These are phyloP conservation scores for Mechanitis messenoides DNA, from an alignment of 2,888 invertebrate species.

Conservation along the genomic window DNA sequence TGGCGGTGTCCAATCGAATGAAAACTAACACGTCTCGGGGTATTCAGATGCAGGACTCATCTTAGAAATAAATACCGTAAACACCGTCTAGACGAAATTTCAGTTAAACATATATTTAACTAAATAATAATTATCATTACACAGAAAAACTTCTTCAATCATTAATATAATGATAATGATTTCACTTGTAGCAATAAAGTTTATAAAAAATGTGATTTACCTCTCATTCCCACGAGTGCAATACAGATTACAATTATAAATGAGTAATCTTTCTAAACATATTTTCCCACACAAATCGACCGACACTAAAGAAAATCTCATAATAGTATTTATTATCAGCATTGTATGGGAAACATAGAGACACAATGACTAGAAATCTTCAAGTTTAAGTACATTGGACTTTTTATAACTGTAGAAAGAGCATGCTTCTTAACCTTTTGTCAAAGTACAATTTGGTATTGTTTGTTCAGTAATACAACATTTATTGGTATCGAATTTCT, in stretches of 20 bases:
- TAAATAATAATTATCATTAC: neutral
- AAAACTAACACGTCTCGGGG: constrained; percentile 31
- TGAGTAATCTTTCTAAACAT: constrained; percentile 11
- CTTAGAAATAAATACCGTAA: constrained; percentile 16
- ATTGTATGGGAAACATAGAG: constrained; percentile 32
- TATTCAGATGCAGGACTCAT: constrained; percentile 20
- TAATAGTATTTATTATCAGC: constrained; percentile 22
- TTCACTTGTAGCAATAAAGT: neutral
- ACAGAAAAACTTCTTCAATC: no score
- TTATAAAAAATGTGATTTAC: constrained; percentile 6
- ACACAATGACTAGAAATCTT: no score
- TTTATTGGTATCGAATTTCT: no score
- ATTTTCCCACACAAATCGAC: constrained; percentile 28
- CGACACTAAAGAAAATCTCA: constrained; percentile 30
- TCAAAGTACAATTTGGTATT: no score
- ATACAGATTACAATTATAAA: constrained; percentile 22
- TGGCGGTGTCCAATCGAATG: constrained; percentile 35
- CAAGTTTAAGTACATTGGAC: no score
- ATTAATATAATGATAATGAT: no score
- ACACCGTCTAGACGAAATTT: constrained; percentile 21
- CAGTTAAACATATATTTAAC: constrained; percentile 2
- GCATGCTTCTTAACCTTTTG: no score
- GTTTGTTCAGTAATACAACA: no score
- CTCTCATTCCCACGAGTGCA: constrained; percentile 21
- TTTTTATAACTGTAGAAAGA: no score